A percentile compares a stretch with the other conserved stretches of the same genome.
Conservation (phyloP, 2,888 invertebrate genomes). For the Selenia dentaria region DNA sequence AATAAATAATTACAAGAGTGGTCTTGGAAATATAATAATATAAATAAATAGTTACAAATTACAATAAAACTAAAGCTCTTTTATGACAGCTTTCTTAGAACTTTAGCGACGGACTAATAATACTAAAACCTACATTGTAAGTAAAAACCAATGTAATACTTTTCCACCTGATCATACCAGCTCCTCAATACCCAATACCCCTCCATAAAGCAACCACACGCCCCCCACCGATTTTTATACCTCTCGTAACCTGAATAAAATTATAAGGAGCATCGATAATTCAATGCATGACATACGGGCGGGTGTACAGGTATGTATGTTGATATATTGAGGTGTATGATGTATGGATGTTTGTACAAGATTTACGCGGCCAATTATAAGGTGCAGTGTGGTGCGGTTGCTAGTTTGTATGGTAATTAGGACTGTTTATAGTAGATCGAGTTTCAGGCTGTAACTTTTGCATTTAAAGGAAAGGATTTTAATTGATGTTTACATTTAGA, state of each 20-base stretch:
- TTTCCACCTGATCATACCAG: slow-evolving; percentile 44
- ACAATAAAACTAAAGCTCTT: no score
- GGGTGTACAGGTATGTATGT: slow-evolving; percentile 18
- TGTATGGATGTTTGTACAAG: slow-evolving; percentile 50
- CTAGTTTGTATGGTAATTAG: slow-evolving; percentile 30
- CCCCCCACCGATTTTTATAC: slow-evolving; percentile 81
- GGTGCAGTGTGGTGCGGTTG: slow-evolving; percentile 28
- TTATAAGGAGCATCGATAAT: slow-evolving; percentile 52
- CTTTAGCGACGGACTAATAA: no score
- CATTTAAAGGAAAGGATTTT: no score
- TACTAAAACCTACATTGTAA: no score
- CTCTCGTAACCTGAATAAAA: slow-evolving; percentile 72
- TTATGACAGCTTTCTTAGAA: no score
- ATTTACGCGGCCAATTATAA: slow-evolving; percentile 42
- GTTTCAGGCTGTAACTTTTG: neutral
- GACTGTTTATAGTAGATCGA: neutral
- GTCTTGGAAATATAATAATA: no score
- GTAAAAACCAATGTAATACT: neutral
- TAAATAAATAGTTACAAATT: no score
- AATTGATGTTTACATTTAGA: no score
- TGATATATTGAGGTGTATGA: slow-evolving; percentile 66
- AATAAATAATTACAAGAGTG: no score
- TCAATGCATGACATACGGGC: slow-evolving; percentile 22
- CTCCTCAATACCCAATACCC: slow-evolving; percentile 24
- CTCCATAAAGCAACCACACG: slow-evolving; percentile 60